Percentiles rank a stretch among this genome's conserved stretches.
Evolutionary conservation across 2,797 vertebrate species (phyloP).

Genomic region (Tokudaia tokunoshimensis): DNA sequence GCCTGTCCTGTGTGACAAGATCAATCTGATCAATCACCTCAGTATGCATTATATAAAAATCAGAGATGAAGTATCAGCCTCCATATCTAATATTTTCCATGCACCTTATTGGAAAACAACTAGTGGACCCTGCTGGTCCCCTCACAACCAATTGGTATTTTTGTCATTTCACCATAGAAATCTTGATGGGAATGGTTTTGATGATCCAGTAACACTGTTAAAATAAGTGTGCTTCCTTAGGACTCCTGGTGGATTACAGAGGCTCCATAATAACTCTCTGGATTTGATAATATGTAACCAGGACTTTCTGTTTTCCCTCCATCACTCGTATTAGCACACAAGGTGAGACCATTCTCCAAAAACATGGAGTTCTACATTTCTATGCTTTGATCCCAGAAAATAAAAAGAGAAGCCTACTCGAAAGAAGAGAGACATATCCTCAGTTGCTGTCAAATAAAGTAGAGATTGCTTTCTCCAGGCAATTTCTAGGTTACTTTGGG

Average conservation of each 20-base stretch:
- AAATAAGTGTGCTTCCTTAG: neutral
- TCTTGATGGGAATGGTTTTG: neutral
- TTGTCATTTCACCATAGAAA: neutral
- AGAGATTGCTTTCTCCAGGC: neutral
- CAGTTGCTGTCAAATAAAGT: slow-evolving; percentile 13
- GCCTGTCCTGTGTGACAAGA: neutral
- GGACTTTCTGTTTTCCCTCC: neutral
- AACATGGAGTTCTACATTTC: neutral
- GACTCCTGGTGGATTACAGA: neutral
- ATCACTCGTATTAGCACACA: neutral
- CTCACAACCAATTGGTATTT: slow-evolving; percentile 40
- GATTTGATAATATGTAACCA: neutral
- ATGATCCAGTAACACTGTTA: neutral
- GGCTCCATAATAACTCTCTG: neutral
- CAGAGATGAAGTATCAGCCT: slow-evolving; percentile 59
- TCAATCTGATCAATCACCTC: slow-evolving; percentile 48
- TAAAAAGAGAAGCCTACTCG: neutral
- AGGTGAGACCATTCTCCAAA: neutral
- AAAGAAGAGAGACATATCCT: neutral
- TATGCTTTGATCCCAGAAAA: neutral
- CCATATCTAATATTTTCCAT: slow-evolving; percentile 27
- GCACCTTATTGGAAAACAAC: slow-evolving; percentile 45
- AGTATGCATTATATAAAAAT: slow-evolving; percentile 56
- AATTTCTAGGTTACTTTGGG: neutral
- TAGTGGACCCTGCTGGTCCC: neutral